Evolutionary conservation across 2,888 invertebrate species (phyloP).

Genomic region (Dicyrtomina minuta): DNA sequence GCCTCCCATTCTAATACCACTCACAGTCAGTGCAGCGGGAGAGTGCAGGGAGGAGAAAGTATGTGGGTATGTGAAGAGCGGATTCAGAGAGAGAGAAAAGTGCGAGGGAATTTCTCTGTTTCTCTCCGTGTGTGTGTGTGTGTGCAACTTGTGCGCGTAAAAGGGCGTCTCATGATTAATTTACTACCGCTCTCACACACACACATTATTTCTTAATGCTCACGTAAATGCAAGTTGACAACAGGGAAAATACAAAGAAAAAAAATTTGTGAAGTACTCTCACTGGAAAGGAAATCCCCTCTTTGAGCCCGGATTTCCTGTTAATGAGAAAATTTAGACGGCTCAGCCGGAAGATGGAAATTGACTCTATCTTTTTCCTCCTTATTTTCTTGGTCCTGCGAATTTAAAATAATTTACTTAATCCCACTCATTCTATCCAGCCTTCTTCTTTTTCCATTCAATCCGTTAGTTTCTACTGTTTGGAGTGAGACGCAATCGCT

Average conservation of each 20-base stretch:
- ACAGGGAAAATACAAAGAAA: neutral
- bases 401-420: conserved; percentile 17
- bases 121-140: neutral
- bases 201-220: conserved; percentile 4
- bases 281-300: neutral
- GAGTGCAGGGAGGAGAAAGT: too few relatives aligned
- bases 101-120: neutral
- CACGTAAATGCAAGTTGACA: neutral
- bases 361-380: neutral
- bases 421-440: conserved; percentile 4
- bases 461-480: too few relatives aligned
- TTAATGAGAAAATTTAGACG: conserved; percentile 10
- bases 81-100: neutral
- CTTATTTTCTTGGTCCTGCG: neutral
- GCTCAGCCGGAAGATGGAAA: conserved; percentile 5
- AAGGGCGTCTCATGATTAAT: neutral
- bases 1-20: too few relatives aligned
- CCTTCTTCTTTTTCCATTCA: neutral
- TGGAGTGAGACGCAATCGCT: too few relatives aligned
- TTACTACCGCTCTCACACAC: neutral
- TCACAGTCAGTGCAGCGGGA: too few relatives aligned
- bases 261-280: neutral
- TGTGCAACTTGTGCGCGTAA: neutral
- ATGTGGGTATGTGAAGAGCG: too few relatives aligned
- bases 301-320: conserved; percentile 1